These are phyloP conservation scores for Solea senegalensis DNA, from an alignment of 2,113 vertebrate species.

Conservation along the genomic window DNA sequence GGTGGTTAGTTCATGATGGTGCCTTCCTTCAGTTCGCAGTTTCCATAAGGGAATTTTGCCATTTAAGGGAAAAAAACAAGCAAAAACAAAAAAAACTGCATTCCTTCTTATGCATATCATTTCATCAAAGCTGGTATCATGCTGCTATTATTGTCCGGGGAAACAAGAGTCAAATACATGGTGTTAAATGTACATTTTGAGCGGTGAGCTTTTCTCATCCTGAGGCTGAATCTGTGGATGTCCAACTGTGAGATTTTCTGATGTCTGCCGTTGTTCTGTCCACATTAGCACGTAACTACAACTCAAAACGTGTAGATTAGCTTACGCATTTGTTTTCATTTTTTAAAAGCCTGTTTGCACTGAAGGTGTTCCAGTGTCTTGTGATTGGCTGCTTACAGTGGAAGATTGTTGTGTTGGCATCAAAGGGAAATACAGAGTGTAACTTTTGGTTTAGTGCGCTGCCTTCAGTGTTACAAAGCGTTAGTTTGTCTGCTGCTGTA, in stretches of 20 bases:
- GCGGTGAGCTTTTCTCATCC: slow-evolving; percentile 35
- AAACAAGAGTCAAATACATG: slow-evolving; percentile 14
- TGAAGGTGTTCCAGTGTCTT: slow-evolving; percentile 49
- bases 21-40: slow-evolving; percentile 67
- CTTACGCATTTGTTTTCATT: slow-evolving; percentile 48
- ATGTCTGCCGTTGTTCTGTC: slow-evolving; percentile 29
- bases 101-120: slow-evolving; percentile 59
- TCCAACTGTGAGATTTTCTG: slow-evolving; percentile 1
- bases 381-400: slow-evolving; percentile 50
- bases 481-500: slow-evolving; percentile 44
- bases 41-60: slow-evolving; percentile 23
- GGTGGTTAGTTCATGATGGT: slow-evolving; percentile 68
- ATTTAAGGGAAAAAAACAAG: neutral
- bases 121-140: slow-evolving; percentile 42
- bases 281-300: slow-evolving; percentile 20
- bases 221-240: slow-evolving; percentile 31
- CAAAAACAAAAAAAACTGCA: slow-evolving; percentile 22
- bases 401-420: slow-evolving; percentile 23
- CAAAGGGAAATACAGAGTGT: slow-evolving; percentile 57
- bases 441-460: slow-evolving; percentile 8
- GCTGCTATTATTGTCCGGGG: slow-evolving; percentile 61
- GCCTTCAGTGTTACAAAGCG: slow-evolving; percentile 15
- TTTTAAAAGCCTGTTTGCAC: slow-evolving; percentile 47
- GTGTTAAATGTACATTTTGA: slow-evolving; percentile 29
- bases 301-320: slow-evolving; percentile 52